phyloP scores from a whole-genome alignment of 2,797 vertebrate genomes.

The Lutjanus argentimaculatus region DNA sequence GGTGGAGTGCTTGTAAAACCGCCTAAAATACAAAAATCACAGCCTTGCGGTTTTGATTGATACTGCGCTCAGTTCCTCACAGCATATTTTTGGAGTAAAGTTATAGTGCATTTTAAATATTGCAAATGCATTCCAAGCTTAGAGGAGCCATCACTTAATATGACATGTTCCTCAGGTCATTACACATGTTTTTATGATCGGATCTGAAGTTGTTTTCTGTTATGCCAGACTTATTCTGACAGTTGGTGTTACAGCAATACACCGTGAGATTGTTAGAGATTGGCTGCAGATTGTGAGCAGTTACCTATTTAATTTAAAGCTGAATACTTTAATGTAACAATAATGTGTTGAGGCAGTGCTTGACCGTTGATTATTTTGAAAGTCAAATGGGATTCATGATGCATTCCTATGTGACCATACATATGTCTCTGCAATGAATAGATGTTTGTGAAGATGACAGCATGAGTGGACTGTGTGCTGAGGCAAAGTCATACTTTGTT shows the following conservation, averaged over 20 bases:
- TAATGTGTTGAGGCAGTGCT: neutral
- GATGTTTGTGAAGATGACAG: constrained; percentile 19
- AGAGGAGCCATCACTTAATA: constrained; percentile 30
- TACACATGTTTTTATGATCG: constrained; percentile 15
- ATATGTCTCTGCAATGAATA: constrained; percentile 9
- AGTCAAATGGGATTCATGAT: constrained; percentile 25
- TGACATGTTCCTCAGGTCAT: constrained; percentile 16
- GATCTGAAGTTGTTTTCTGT: constrained; percentile 30
- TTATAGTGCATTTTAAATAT: constrained; percentile 34
- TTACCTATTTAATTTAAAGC: neutral
- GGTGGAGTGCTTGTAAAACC: constrained; percentile 29
- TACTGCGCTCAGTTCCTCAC: constrained; percentile 22
- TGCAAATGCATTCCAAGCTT: constrained; percentile 25
- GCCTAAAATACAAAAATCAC: constrained; percentile 26
- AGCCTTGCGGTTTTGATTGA: constrained; percentile 30
- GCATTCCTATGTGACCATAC: neutral
- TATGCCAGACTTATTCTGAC: constrained; percentile 6
- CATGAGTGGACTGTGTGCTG: constrained; percentile 7
- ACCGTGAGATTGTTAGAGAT: neutral
- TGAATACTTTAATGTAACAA: neutral
- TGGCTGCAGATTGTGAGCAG: neutral
- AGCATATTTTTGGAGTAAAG: constrained; percentile 23
- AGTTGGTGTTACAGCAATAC: neutral
- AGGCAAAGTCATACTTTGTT: constrained; percentile 19
- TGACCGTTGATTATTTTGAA: neutral